phyloP scores from a whole-genome alignment of 2,113 vertebrate species.

The Pterocles burchelli region DNA sequence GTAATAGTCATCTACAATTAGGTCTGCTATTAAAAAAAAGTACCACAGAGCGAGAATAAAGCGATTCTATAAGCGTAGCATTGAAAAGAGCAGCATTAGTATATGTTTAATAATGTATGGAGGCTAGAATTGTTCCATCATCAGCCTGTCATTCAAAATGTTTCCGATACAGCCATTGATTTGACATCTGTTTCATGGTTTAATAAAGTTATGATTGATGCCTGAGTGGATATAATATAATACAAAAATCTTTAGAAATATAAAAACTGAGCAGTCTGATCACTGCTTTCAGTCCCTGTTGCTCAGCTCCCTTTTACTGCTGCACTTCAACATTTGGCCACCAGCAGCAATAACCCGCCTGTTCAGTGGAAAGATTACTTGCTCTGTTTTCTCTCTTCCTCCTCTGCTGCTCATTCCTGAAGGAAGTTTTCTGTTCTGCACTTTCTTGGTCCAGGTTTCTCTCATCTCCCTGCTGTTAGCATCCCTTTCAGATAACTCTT shows the following conservation, averaged over 20 bases:
- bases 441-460: neutral
- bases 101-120: slow-evolving; percentile 46
- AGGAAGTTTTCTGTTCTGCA: neutral
- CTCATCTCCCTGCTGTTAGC: neutral
- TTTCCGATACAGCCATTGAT: slow-evolving; percentile 33
- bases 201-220: slow-evolving; percentile 56
- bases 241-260: slow-evolving; percentile 21
- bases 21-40: neutral
- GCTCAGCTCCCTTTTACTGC: neutral
- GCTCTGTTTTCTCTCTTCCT: neutral
- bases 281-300: neutral
- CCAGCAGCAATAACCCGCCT: neutral
- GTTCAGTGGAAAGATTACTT: neutral
- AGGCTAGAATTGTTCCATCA: slow-evolving; percentile 34
- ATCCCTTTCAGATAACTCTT: neutral
- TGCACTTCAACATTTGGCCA: neutral
- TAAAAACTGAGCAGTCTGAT: neutral
- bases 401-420: neutral
- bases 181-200: slow-evolving; percentile 17
- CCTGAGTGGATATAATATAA: slow-evolving; percentile 27
- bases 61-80: neutral
- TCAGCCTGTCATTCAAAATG: slow-evolving; percentile 47
- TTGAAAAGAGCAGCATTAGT: neutral
- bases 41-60: neutral
- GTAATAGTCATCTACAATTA: slow-evolving; percentile 10